Evolutionary conservation across 2,888 invertebrate genomes (phyloP).

Genomic region (Cephus runcator): DNA sequence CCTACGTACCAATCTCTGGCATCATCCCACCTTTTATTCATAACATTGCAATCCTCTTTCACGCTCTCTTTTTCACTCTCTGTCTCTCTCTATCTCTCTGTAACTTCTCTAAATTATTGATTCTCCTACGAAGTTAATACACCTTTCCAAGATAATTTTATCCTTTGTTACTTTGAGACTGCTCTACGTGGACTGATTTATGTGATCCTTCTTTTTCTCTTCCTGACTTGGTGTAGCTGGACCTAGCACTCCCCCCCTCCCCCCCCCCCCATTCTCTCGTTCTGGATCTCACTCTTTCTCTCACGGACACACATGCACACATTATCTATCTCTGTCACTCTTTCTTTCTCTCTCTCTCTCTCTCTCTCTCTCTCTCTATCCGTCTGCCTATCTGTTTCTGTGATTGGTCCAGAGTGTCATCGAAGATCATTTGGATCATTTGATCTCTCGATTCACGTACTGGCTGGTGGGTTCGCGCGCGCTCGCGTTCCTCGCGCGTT

Average conservation of each 20-base stretch:
- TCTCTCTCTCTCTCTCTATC: constrained; percentile 21
- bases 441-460: not conserved
- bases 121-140: not conserved
- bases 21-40: not conserved
- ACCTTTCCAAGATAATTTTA: not conserved
- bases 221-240: constrained; percentile 58
- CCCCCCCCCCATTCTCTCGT: constrained; percentile 29
- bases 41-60: constrained; percentile 18
- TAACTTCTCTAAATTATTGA: not conserved
- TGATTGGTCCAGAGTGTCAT: not conserved
- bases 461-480: not conserved
- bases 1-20: not conserved
- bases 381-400: not conserved
- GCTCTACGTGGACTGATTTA: constrained; percentile 10
- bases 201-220: not conserved
- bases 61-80: constrained; percentile 18
- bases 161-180: not conserved
- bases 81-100: constrained; percentile 4
- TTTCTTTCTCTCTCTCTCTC: constrained; percentile 21
- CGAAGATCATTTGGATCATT: not conserved
- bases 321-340: constrained; percentile 18
- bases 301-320: constrained; percentile 13
- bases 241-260: constrained; percentile 56
- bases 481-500: not conserved
- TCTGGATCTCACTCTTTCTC: constrained; percentile 28